These are phyloP conservation scores for Dascillus cervinus DNA, from an alignment of 2,888 invertebrate species.

Conservation along the genomic window DNA sequence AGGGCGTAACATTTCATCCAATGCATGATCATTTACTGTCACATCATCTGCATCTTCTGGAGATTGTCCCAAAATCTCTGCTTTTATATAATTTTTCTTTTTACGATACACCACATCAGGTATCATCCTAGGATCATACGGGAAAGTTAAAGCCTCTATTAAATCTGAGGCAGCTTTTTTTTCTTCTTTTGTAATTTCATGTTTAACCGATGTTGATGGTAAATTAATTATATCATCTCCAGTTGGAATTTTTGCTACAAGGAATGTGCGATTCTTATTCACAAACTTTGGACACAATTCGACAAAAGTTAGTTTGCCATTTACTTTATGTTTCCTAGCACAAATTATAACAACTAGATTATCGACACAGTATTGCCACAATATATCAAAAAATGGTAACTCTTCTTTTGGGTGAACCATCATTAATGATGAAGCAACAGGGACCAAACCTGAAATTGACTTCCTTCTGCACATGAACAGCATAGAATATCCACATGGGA, in stretches of 20 bases:
- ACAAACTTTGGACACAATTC: constrained; percentile 11
- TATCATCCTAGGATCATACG: constrained; percentile 10
- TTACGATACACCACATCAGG: constrained; percentile 8
- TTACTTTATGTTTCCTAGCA: constrained; percentile 6
- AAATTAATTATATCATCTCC: constrained; percentile 6
- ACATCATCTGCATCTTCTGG: constrained; percentile 5
- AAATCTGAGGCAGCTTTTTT: constrained; percentile 7
- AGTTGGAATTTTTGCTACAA: constrained; percentile 7
- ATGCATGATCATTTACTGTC: constrained; percentile 3
- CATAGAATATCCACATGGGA: constrained; percentile 10
- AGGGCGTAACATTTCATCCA: background rate
- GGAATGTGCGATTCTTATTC: constrained; percentile 10
- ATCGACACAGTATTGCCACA: constrained; percentile 13
- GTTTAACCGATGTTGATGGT: background rate
- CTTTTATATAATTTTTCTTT: constrained; percentile 10
- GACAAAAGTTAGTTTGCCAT: constrained; percentile 8
- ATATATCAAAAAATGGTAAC: constrained; percentile 6
- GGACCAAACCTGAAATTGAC: constrained; percentile 8
- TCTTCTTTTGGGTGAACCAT: constrained; percentile 8
- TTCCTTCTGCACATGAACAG: constrained; percentile 7
- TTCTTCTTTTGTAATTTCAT: constrained; percentile 2
- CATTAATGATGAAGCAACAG: constrained; percentile 7
- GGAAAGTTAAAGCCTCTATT: constrained; percentile 9
- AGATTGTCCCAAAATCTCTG: constrained; percentile 7
- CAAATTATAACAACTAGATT: constrained; percentile 9